phyloP scores from a whole-genome alignment of 2,888 invertebrate species.

The Tethea ocularis region DNA sequence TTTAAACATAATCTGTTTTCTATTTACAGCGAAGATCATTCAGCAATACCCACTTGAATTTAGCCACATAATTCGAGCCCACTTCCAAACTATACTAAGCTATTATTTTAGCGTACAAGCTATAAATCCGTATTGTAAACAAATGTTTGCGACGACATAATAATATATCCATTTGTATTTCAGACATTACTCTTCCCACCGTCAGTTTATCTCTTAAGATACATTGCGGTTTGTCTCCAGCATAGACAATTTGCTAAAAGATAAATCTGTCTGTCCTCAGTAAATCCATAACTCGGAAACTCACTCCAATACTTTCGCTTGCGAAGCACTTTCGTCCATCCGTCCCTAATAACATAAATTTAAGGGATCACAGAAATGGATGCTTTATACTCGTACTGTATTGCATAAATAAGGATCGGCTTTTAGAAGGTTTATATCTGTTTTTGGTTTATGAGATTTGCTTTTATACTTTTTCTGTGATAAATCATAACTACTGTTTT shows the following conservation, averaged over 20 bases:
- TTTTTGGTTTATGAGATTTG: too few species aligned
- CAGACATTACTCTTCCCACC: not conserved
- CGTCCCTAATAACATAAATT: not conserved
- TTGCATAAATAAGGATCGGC: slow-evolving; percentile 1
- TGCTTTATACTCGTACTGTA: not conserved
- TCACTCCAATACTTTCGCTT: not conserved
- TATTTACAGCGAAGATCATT: too few species aligned
- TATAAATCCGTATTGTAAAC: not conserved
- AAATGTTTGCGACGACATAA: not conserved
- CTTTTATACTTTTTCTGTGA: too few species aligned
- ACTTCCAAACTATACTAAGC: too few species aligned
- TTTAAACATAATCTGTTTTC: too few species aligned
- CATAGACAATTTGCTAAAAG: slow-evolving; percentile 7
- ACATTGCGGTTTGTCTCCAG: not conserved
- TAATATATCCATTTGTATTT: not conserved
- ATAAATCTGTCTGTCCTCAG: slow-evolving; percentile 4
- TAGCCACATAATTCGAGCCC: too few species aligned
- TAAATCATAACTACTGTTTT: too few species aligned
- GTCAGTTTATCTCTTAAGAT: slow-evolving; percentile 1
- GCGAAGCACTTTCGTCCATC: not conserved
- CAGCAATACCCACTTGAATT: too few species aligned
- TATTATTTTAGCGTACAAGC: too few species aligned
- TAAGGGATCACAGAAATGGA: not conserved
- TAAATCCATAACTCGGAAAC: slow-evolving; percentile 8
- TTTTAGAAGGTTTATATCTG: too few species aligned